These are phyloP conservation scores for Alauda arvensis DNA, from an alignment of 2,797 vertebrate species.

Conservation along the genomic window DNA sequence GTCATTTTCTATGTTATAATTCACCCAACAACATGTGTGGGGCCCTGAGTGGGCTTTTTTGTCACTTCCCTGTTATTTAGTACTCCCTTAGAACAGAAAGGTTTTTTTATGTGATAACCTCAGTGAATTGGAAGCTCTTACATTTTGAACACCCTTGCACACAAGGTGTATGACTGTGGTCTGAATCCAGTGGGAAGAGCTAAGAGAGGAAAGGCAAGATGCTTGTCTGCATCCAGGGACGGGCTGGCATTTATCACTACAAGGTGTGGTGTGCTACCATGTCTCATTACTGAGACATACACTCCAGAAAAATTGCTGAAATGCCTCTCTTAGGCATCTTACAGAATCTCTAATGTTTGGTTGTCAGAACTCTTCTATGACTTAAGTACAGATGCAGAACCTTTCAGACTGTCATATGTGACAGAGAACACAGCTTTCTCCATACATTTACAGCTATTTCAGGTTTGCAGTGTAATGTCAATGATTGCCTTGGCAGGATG, in stretches of 20 bases:
- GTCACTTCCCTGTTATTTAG: neutral
- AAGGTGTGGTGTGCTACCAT: neutral
- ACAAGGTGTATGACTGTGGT: neutral
- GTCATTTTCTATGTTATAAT: no score
- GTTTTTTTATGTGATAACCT: neutral
- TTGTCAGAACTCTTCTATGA: neutral
- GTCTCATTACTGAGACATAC: neutral
- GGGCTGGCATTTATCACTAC: neutral
- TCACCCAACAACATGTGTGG: accelerated
- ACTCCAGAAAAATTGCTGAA: neutral
- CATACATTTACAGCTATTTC: neutral
- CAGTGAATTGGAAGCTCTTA: neutral
- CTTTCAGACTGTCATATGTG: neutral
- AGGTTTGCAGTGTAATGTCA: neutral
- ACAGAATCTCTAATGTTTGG: neutral
- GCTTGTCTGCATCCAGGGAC: neutral
- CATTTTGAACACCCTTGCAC: neutral
- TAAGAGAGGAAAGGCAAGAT: neutral
- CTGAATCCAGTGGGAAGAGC: neutral
- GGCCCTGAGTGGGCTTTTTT: neutral
- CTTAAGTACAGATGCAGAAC: neutral
- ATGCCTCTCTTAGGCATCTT: neutral
- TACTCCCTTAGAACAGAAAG: neutral
- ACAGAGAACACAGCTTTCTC: neutral
- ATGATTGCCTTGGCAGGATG: neutral